Conservation (phyloP, 2,888 invertebrate genomes). For the Melikaiella ostensackeni region DNA sequence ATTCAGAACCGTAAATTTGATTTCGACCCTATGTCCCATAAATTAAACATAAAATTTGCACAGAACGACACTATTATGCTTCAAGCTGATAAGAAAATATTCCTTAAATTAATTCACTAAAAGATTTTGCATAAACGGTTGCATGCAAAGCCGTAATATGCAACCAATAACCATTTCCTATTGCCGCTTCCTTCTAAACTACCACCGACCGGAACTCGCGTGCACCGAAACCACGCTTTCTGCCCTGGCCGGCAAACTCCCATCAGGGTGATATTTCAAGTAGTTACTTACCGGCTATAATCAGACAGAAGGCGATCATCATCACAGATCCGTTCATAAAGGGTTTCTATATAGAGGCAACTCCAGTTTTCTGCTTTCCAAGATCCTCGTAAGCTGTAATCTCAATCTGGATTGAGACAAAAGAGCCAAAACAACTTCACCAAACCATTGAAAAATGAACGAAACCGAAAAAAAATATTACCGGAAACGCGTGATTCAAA, state of each 20-base stretch:
- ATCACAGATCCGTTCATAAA: slow-evolving; percentile 44
- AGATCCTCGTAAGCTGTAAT: not conserved
- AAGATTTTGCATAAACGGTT: not conserved
- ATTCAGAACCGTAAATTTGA: not conserved
- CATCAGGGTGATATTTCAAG: not conserved
- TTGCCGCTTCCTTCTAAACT: not conserved
- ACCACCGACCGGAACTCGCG: slow-evolving; percentile 1
- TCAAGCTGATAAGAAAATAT: not conserved
- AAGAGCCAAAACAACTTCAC: not conserved
- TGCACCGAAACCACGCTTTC: slow-evolving; percentile 32
- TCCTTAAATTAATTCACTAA: not conserved
- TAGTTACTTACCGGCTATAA: slow-evolving; percentile 55
- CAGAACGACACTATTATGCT: not conserved
- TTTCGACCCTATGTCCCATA: no score
- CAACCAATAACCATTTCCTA: slow-evolving; percentile 16
- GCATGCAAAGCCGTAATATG: not conserved
- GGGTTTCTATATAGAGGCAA: not conserved
- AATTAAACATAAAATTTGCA: not conserved
- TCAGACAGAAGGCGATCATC: slow-evolving; percentile 51
- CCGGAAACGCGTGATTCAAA: slow-evolving; percentile 7
- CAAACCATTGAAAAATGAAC: not conserved
- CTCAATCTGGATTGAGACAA: not conserved
- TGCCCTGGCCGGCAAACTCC: not conserved
- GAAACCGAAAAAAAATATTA: not conserved
- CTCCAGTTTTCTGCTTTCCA: not conserved